Base-by-base conservation (phyloP, 2,888 invertebrate species). In the Matsumyia berberina region DNA sequence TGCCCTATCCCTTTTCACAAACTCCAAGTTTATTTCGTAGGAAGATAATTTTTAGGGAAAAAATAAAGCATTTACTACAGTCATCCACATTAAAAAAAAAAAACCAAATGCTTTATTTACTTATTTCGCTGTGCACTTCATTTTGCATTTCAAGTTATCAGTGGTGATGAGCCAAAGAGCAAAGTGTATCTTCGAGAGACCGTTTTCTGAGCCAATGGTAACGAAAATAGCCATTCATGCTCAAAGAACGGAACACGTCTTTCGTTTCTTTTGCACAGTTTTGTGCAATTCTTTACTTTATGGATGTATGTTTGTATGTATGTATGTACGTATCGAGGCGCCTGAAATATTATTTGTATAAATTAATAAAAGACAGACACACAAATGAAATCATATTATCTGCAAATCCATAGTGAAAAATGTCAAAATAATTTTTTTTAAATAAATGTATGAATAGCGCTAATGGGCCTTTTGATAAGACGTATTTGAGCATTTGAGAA, bases 101-200 rank as follows among this genome's bases (percentile, higher is more conserved):
- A 15, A 17, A 31, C 37, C 49, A 17, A 15, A 53, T 53, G 15
- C 60, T 51, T 57, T 55, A 62, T 49, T 55, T 66, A 37, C 35
- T 49, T 74, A 66, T 66, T 72, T 72, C 12, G 31, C 19, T 46
- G 57, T 73, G 57, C 69, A 80, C 39, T 85, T 66, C 19, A 72
- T 79, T 73, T 60, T 77, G 70, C 76, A 55, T 62, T 72, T 49
- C 19, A 24, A 55, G 55, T 81, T 86, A 81, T 86, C 86, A 77
- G 81, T 51, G 29, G 33, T 37, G 51, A 17, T 55, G 62, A 62
- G 55, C 67, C 80, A 81, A 86, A 81, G 86, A 86, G 86, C 86
- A 86, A 86, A 86, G 86, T 86, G 66, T 86, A 86, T 86, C 86
- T 77, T 39, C 8, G 9, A 37, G 44, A 83, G 62, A 73, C 72